phyloP scores from a whole-genome alignment of 1,140 invertebrate species.

The Bombus vancouverensis region DNA sequence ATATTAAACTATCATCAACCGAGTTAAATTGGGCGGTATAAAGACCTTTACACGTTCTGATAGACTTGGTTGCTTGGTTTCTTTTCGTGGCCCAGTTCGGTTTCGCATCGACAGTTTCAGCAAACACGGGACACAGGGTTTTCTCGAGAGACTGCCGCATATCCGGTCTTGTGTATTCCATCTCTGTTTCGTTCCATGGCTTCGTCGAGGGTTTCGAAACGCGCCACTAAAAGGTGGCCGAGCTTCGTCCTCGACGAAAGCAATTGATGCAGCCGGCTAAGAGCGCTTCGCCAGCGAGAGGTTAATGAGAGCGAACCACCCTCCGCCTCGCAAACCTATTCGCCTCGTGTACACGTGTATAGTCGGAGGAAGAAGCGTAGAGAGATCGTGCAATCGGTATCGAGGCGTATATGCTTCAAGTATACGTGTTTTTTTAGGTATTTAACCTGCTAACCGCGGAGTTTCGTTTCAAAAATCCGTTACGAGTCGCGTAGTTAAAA shows the following conservation, averaged over 20 bases:
- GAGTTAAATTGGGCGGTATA: background rate
- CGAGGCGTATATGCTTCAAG: background rate
- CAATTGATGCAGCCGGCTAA: slow-evolving; percentile 63
- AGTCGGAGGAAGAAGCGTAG: background rate
- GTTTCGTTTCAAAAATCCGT: too few relatives aligned
- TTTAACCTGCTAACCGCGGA: too few relatives aligned
- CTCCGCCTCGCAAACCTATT: slow-evolving; percentile 32
- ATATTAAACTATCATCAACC: background rate
- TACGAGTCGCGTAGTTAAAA: too few relatives aligned
- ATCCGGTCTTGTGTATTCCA: slow-evolving; percentile 34
- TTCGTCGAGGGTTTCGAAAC: slow-evolving; percentile 11
- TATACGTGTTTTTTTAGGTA: background rate
- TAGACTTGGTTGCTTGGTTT: slow-evolving; percentile 23
- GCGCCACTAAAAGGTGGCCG: slow-evolving; percentile 61
- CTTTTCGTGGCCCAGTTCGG: slow-evolving; percentile 65
- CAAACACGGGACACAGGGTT: slow-evolving; percentile 59
- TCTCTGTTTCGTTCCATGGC: background rate
- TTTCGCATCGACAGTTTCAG: slow-evolving; percentile 56
- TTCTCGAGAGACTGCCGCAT: slow-evolving; percentile 40
- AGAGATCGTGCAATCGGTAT: background rate
- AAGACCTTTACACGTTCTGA: background rate
- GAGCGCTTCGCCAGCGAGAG: slow-evolving; percentile 64
- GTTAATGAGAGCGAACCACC: slow-evolving; percentile 66
- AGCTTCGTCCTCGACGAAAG: slow-evolving; percentile 59
- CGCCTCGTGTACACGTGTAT: background rate